A percentile compares a stretch with the other conserved stretches of the same genome.
phyloP scores from a whole-genome alignment of 2,888 invertebrate species.

The Folsomia candida region DNA sequence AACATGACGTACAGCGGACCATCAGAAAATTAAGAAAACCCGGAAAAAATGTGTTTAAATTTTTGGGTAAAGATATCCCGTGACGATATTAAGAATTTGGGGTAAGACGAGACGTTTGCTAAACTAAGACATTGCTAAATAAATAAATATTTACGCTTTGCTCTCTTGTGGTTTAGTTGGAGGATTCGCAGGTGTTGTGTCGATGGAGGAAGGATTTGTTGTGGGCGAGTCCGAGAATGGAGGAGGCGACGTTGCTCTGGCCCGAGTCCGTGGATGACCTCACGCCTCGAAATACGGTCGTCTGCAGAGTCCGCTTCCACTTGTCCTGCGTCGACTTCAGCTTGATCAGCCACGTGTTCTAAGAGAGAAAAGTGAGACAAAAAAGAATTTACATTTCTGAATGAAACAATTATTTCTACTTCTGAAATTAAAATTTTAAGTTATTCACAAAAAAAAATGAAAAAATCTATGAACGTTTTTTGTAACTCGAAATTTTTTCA shows the following conservation, averaged over 20 bases:
- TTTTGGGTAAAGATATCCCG: too few relatives aligned
- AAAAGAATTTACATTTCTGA: background rate
- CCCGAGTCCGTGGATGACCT: slow-evolving; percentile 46
- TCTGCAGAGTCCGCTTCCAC: slow-evolving; percentile 57
- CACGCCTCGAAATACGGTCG: slow-evolving; percentile 52
- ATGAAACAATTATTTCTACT: background rate
- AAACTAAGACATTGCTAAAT: background rate
- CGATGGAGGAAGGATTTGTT: background rate
- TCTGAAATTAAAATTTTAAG: background rate
- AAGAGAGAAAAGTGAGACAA: slow-evolving; percentile 21
- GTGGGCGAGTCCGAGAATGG: slow-evolving; percentile 33
- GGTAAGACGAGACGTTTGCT: too few relatives aligned
- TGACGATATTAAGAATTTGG: background rate
- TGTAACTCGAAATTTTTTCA: too few relatives aligned
- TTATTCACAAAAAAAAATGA: too few relatives aligned
- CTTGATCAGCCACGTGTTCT: slow-evolving; percentile 58
- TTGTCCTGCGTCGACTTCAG: slow-evolving; percentile 58
- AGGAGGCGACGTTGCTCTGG: slow-evolving; percentile 45
- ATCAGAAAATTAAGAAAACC: background rate
- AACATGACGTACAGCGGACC: too few relatives aligned
- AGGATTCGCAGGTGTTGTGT: slow-evolving; percentile 9
- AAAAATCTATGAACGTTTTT: too few relatives aligned
- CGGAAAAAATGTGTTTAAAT: background rate
- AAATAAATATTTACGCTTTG: background rate
- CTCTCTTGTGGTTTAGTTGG: background rate